Base-by-base conservation (phyloP, 2,888 invertebrate genomes). In the Noctua janthina region DNA sequence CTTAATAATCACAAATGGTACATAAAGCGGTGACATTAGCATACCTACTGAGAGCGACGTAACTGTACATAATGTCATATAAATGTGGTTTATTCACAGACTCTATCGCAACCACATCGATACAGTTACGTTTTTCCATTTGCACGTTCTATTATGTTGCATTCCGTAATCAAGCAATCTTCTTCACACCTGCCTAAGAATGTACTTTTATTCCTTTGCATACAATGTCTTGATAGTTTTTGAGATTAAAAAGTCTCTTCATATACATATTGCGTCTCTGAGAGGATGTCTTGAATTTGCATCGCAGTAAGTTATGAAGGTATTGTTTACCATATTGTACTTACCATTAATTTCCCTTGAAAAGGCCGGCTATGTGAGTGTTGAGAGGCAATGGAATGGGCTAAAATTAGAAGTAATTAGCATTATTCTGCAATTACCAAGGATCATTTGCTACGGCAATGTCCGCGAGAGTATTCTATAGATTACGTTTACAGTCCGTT, bases 1-100 rank as follows among this genome's bases (percentile, higher is more conserved):
- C 75, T 88, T 84, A 84, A 82, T 79, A 82, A 76, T 86, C 74
- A 46, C 62, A 68, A 86, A 84, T 74, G 79, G 39, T 75, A 39
- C 64, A 66, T 35, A 86, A 87, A 69, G 51, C 49, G 39, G 85
- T 81, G 83, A 91, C 91, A 93, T 94, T 92, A 93, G 89, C 88
- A 88, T 90, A 91, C 10, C 46, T 46, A 46, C 88, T 88, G 86
- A 88, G 90, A 87, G 86, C 89, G 86, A 82, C 10, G 84, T 92
- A 92, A 94, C 94, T 93, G 92, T 93, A 90, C 89, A 87, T 91
- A 91, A 91, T 91, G 92, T 91, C 91, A 89, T 90, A 90, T 88
- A 91, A 92, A 92, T 93, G 91, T 89, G 89, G 90, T 92, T 92
- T 92, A 90, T 90, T 87, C 87, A 87, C 70, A 91, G 92, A 93